A percentile compares a stretch with the other conserved stretches of the same genome.
These are phyloP conservation scores for Pteronotus mesoamericanus DNA, from an alignment of 2,797 vertebrate species.

Conservation along the genomic window DNA sequence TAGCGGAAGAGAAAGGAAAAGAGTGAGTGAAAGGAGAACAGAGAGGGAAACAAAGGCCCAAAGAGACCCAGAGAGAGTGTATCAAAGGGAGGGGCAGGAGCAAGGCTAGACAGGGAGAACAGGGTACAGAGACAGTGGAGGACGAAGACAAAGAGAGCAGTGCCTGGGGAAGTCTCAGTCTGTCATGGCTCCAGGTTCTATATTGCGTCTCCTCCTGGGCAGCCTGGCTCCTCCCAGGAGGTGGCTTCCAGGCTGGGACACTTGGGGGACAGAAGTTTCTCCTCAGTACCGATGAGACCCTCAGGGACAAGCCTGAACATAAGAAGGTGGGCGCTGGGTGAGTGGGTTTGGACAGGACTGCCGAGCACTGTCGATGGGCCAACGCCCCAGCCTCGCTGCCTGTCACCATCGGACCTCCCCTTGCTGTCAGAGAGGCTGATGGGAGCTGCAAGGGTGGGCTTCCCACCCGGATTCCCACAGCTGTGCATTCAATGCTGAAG, in stretches of 20 bases:
- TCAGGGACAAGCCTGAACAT: not conserved
- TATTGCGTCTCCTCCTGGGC: not conserved
- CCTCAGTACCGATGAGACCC: not conserved
- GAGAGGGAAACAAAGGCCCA: not conserved
- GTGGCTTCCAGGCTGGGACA: not conserved
- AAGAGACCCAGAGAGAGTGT: not conserved
- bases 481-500: not conserved
- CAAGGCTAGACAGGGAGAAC: not conserved
- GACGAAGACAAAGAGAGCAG: no score
- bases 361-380: not conserved
- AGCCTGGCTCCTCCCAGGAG: not conserved
- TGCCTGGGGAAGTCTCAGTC: not conserved
- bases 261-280: not conserved
- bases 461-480: not conserved
- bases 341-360: not conserved
- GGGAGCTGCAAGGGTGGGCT: not conserved
- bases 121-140: not conserved
- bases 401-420: not conserved
- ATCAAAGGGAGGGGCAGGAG: not conserved
- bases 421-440: not conserved
- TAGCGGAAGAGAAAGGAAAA: not conserved
- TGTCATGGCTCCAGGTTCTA: not conserved
- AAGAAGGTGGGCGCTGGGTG: not conserved
- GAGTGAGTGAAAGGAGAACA: not conserved
- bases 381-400: no score